Conservation (phyloP, 1,140 invertebrate species). For the Brachionus rubens region DNA sequence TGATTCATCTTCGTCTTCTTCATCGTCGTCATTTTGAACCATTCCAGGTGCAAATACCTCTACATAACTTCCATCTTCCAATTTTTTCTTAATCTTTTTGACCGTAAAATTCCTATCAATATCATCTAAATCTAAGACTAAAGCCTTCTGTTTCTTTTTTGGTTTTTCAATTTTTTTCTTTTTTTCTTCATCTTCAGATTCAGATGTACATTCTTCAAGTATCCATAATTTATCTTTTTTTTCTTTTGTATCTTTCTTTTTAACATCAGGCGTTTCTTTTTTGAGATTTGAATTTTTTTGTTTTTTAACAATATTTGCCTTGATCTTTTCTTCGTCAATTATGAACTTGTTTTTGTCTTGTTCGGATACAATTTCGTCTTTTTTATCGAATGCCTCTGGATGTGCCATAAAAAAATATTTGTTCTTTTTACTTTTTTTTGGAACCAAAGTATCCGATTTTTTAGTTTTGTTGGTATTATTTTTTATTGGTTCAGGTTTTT, state of each 20-base stretch:
- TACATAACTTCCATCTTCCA: slow-evolving; percentile 2
- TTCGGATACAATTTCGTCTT: not conserved
- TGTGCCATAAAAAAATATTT: slow-evolving; percentile 46
- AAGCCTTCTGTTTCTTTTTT: slow-evolving; percentile 30
- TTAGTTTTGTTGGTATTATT: not conserved
- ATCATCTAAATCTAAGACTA: not conserved
- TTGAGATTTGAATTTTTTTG: not conserved
- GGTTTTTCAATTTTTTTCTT: not conserved
- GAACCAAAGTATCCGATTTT: not conserved
- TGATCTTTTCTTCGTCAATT: slow-evolving; percentile 32
- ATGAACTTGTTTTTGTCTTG: slow-evolving; percentile 24
- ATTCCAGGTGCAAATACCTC: slow-evolving; percentile 13
- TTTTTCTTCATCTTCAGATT: slow-evolving; percentile 14
- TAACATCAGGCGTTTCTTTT: not conserved
- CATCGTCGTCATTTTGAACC: not conserved
- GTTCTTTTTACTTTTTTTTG: slow-evolving; percentile 47
- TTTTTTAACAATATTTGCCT: slow-evolving; percentile 15
- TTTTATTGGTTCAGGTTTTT: not conserved
- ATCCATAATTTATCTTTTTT: not conserved
- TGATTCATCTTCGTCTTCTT: not conserved
- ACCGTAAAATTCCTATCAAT: slow-evolving; percentile 28
- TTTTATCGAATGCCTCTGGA: slow-evolving; percentile 44
- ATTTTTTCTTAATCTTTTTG: slow-evolving; percentile 18
- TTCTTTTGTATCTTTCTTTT: not conserved
- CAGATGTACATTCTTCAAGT: slow-evolving; percentile 19